Percentiles rank a stretch among this genome's conserved stretches.
These are phyloP conservation scores for Sarcoramphus papa DNA, from an alignment of 2,797 vertebrate species.

Conservation along the genomic window DNA sequence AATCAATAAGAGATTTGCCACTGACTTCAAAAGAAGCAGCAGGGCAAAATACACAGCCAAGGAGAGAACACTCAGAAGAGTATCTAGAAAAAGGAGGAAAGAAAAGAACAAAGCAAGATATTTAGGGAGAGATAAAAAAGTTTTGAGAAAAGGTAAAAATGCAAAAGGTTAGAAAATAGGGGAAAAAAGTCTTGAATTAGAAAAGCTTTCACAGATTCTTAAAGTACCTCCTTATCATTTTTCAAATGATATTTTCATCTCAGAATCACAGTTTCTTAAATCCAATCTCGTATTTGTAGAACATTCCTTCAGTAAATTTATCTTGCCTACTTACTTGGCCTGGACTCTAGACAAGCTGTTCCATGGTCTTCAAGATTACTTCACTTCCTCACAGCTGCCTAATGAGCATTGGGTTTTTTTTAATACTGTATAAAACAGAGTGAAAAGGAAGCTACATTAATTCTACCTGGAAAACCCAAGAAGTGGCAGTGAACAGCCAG, in stretches of 20 bases:
- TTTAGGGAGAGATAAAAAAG: not conserved
- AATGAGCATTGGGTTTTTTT: not conserved
- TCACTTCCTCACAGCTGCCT: not conserved
- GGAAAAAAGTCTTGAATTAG: not conserved
- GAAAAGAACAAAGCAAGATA: not conserved
- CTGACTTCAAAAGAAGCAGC: constrained; percentile 46
- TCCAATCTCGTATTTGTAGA: not conserved
- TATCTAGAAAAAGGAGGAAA: not conserved
- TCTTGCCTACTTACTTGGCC: not conserved
- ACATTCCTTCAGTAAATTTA: not conserved
- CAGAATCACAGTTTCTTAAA: not conserved
- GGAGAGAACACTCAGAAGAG: not conserved
- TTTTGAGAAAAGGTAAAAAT: not conserved
- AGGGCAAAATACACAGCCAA: not conserved
- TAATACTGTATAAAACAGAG: not conserved
- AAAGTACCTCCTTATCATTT: not conserved
- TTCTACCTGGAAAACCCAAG: not conserved
- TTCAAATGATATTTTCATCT: not conserved
- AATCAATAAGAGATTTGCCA: constrained; percentile 54
- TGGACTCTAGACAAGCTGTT: not conserved
- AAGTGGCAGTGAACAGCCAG: not conserved
- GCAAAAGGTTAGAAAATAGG: not conserved
- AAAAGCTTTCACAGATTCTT: not conserved
- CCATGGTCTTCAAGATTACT: not conserved
- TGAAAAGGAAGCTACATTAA: not conserved